These are phyloP conservation scores for Nomada hirtipes DNA, from an alignment of 2,888 invertebrate genomes.

Conservation along the genomic window DNA sequence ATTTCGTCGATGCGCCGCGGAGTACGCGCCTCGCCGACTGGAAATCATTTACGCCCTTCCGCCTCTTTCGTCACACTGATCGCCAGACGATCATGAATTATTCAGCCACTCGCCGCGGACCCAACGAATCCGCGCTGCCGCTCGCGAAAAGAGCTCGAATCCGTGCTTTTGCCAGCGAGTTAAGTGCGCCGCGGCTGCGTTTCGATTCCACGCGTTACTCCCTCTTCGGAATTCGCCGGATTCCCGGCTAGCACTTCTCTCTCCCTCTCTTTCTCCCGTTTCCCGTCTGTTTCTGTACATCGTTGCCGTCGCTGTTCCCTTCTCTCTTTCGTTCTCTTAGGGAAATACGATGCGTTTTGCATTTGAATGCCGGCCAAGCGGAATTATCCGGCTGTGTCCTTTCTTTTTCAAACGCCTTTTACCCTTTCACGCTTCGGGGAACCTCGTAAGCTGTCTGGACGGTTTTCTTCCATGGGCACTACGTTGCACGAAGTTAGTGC, in stretches of 20 bases:
- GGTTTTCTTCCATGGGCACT: neutral
- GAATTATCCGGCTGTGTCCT: constrained; percentile 33
- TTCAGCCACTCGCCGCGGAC: constrained; percentile 51
- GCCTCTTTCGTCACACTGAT: constrained; percentile 56
- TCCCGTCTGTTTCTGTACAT: too few relatives aligned
- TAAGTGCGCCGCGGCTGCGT: constrained; percentile 25
- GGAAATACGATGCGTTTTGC: constrained; percentile 28
- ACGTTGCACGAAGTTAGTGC: neutral
- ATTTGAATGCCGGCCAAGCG: constrained; percentile 24
- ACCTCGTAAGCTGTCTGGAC: neutral
- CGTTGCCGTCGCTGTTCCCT: neutral
- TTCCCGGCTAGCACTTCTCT: neutral
- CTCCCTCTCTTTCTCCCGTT: too few relatives aligned
- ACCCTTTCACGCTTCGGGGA: constrained; percentile 28
- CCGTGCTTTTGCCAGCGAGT: constrained; percentile 20
- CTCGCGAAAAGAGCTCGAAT: constrained; percentile 31
- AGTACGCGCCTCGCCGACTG: constrained; percentile 51
- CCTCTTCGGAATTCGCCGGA: neutral
- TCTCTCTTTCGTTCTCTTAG: neutral
- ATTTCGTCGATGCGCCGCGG: constrained; percentile 48
- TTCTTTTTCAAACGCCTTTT: constrained; percentile 1
- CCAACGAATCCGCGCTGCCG: constrained; percentile 46
- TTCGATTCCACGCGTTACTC: constrained; percentile 6
- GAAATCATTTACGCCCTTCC: constrained; percentile 62
- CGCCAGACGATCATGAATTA: constrained; percentile 63